Percentiles rank a stretch among this genome's conserved stretches.
These are phyloP conservation scores for Aptenodytes forsteri DNA, from an alignment of 2,113 vertebrate genomes.

Conservation along the genomic window DNA sequence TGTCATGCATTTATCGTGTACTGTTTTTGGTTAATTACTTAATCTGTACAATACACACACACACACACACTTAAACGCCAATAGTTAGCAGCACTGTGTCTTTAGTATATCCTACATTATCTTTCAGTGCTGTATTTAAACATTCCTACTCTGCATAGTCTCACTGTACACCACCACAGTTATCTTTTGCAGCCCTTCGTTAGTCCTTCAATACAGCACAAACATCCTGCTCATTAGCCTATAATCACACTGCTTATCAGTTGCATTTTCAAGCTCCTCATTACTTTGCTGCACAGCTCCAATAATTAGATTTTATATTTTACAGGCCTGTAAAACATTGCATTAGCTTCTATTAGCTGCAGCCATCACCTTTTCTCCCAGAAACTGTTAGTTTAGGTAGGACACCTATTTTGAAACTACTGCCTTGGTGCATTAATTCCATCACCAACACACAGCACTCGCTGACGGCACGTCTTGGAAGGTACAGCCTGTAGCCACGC, in stretches of 20 bases:
- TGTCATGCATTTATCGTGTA: background rate
- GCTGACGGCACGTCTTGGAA: background rate
- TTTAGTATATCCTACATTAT: background rate
- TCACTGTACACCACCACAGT: background rate
- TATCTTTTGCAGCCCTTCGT: constrained; percentile 24
- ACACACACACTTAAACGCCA: background rate
- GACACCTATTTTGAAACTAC: background rate
- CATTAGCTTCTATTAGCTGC: background rate
- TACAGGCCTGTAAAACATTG: background rate
- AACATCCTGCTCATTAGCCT: constrained; percentile 20
- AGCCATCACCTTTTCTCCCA: background rate
- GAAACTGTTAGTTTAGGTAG: background rate
- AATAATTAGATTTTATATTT: background rate
- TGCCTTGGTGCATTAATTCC: background rate
- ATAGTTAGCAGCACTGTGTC: background rate
- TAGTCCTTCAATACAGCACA: constrained; percentile 18
- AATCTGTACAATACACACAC: background rate
- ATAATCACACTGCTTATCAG: background rate
- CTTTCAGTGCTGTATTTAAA: background rate
- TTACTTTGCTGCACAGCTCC: background rate
- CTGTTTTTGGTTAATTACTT: background rate
- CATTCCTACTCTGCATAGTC: background rate
- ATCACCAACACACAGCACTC: background rate
- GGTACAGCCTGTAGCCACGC: background rate
- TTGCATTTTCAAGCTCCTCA: background rate